Conservation (phyloP, 2,797 vertebrate species). For the Falco naumanni region DNA sequence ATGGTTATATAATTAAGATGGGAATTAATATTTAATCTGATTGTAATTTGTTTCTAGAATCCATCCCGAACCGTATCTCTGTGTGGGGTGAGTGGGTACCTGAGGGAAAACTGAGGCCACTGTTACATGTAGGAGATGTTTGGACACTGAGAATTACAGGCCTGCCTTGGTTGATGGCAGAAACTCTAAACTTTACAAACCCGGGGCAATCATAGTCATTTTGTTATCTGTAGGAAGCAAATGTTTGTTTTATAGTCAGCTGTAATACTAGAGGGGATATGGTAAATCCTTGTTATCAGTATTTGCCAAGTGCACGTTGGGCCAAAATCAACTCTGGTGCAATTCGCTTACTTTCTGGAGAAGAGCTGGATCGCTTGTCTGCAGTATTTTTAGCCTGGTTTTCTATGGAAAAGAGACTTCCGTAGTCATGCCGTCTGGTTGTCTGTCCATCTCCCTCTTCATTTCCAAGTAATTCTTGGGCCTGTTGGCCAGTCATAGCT, state of each 20-base stretch:
- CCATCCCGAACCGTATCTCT: constrained; percentile 37
- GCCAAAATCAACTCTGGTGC: constrained; percentile 54
- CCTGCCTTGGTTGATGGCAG: background rate
- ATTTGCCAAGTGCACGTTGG: background rate
- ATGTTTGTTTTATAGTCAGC: constrained; percentile 58
- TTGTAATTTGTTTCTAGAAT: constrained; percentile 67
- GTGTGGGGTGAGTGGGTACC: background rate
- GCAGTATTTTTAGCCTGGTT: background rate
- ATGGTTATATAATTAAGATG: constrained; percentile 70
- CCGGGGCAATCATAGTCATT: background rate
- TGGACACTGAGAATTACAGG: background rate
- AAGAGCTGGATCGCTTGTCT: background rate
- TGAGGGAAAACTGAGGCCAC: background rate
- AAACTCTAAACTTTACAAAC: constrained; percentile 17
- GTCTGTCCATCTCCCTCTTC: background rate
- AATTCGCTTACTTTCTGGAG: constrained; percentile 15
- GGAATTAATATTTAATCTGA: constrained; percentile 72
- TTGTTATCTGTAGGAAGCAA: constrained; percentile 70
- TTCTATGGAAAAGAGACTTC: background rate
- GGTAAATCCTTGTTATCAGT: constrained; percentile 66
- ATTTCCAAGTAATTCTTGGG: background rate
- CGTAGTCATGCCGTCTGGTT: background rate
- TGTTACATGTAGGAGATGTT: background rate
- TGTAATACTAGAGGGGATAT: constrained; percentile 51
- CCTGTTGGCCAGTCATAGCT: background rate